Evolutionary conservation across 1,140 invertebrate species (phyloP).

Genomic region (Anoplophora glabripennis): DNA sequence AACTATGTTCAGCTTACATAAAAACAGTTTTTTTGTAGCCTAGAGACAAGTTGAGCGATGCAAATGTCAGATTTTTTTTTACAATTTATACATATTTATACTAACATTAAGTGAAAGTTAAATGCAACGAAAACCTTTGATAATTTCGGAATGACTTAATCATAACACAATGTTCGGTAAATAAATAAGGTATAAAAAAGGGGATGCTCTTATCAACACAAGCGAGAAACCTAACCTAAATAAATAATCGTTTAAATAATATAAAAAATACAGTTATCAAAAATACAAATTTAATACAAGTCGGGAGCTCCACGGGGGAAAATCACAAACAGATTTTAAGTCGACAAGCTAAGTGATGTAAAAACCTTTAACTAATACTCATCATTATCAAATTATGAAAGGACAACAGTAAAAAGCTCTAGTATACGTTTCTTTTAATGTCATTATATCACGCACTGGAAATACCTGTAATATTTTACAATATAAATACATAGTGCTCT

Average conservation of each 20-base stretch:
- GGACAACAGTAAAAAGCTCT: slow-evolving; percentile 23
- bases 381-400: slow-evolving; percentile 25
- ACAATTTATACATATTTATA: slow-evolving; percentile 25
- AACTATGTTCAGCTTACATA: slow-evolving; percentile 43
- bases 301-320: slow-evolving; percentile 10
- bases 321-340: slow-evolving; percentile 23
- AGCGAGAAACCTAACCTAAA: slow-evolving; percentile 21
- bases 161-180: slow-evolving; percentile 5
- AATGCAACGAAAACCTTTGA: slow-evolving; percentile 9
- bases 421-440: slow-evolving; percentile 6
- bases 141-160: slow-evolving; percentile 14
- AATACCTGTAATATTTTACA: slow-evolving; percentile 21
- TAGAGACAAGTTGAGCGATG: slow-evolving; percentile 36
- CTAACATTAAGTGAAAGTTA: slow-evolving; percentile 15
- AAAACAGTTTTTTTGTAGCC: slow-evolving; percentile 30
- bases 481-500: slow-evolving; percentile 2
- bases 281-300: slow-evolving; percentile 29
- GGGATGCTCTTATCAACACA: slow-evolving; percentile 15
- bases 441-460: slow-evolving; percentile 27
- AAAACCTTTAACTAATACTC: slow-evolving; percentile 19
- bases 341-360: slow-evolving; percentile 23
- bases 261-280: slow-evolving; percentile 22
- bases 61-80: slow-evolving; percentile 30
- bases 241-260: slow-evolving; percentile 26
- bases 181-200: slow-evolving; percentile 23